A percentile compares a stretch with the other conserved stretches of the same genome.
phyloP scores from a whole-genome alignment of 2,797 vertebrate species.

The Rhinella marina region DNA sequence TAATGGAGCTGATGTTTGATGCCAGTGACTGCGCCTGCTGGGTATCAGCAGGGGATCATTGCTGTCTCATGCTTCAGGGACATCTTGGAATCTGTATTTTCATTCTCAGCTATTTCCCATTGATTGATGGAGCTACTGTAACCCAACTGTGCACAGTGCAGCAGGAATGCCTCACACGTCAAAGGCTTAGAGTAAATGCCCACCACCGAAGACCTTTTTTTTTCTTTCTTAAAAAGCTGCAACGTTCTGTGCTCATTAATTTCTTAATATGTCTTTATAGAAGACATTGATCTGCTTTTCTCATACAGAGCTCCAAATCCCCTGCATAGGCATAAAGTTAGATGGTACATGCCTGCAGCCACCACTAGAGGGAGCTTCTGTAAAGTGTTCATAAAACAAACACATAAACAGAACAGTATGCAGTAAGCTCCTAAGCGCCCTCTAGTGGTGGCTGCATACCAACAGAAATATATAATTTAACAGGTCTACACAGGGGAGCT shows the following conservation, averaged over 20 bases:
- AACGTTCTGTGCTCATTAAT: background rate
- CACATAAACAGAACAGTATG: background rate
- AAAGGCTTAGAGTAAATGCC: background rate
- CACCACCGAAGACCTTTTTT: background rate
- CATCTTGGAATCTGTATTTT: slow-evolving; percentile 19
- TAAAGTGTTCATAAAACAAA: background rate
- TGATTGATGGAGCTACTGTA: slow-evolving; percentile 21
- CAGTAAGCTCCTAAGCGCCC: background rate
- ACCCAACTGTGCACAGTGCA: background rate
- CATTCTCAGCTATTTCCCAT: background rate
- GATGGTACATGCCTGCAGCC: background rate
- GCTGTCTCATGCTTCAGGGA: slow-evolving; percentile 5
- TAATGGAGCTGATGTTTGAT: slow-evolving; percentile 21
- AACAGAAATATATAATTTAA: background rate
- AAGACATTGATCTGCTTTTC: background rate
- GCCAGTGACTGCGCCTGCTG: background rate
- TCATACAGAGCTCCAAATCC: background rate
- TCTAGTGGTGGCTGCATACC: background rate
- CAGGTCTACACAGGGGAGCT: background rate
- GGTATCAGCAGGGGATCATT: background rate
- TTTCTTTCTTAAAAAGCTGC: background rate
- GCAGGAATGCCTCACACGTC: background rate
- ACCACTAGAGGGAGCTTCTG: background rate
- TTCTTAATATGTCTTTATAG: background rate
- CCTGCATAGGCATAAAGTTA: background rate